These are phyloP conservation scores for Drosophila equinoxialis DNA, from an alignment of 1,140 invertebrate genomes.

Conservation along the genomic window DNA sequence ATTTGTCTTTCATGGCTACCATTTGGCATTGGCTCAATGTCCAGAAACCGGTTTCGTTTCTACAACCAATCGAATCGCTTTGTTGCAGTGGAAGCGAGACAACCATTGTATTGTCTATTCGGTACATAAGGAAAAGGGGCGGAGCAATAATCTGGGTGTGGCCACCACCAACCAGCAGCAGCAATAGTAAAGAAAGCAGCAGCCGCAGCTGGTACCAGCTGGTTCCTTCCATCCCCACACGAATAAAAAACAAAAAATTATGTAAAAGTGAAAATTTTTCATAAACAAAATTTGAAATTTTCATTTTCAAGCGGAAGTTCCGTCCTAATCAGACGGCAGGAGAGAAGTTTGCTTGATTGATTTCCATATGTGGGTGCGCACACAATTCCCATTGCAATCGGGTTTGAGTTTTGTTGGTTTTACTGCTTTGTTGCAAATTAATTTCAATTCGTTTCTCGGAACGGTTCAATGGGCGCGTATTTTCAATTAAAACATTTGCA, in stretches of 20 bases:
- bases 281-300: constrained; percentile 68
- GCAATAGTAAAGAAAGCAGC: constrained; percentile 1
- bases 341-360: constrained; percentile 67
- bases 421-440: constrained; percentile 56
- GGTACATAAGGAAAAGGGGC: constrained; percentile 60
- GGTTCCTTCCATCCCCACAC: constrained; percentile 11
- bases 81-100: constrained; percentile 52
- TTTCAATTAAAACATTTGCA: constrained; percentile 35
- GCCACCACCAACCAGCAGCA: constrained; percentile 33
- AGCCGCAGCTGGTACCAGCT: constrained; percentile 59
- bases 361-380: constrained; percentile 33
- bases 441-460: constrained; percentile 54
- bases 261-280: constrained; percentile 79
- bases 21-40: constrained; percentile 56
- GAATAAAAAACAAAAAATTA: constrained; percentile 36
- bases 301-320: constrained; percentile 74
- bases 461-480: constrained; percentile 59
- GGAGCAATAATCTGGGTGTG: constrained; percentile 57
- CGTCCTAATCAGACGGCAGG: constrained; percentile 62
- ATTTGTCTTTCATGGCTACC: constrained; percentile 36
- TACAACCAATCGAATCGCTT: constrained; percentile 43
- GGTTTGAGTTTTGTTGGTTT: constrained; percentile 46
- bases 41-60: constrained; percentile 49
- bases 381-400: constrained; percentile 29
- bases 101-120: constrained; percentile 29